A percentile compares a stretch with the other conserved stretches of the same genome.
phyloP scores from a whole-genome alignment of 2,888 invertebrate species.

The Sinentomon sp. region DNA sequence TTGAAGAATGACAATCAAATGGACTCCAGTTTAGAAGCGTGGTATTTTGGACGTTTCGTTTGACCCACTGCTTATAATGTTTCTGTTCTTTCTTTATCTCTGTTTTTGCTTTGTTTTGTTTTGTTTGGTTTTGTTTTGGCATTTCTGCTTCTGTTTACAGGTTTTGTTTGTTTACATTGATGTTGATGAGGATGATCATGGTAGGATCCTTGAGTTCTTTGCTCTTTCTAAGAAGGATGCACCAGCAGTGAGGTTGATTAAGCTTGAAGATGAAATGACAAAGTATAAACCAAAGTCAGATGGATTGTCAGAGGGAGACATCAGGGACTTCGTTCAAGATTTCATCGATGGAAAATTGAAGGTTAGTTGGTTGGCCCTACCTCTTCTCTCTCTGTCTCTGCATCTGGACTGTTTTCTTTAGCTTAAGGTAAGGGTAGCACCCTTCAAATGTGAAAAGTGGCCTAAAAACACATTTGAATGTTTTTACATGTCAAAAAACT shows the following conservation, averaged over 20 bases:
- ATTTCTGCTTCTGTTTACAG: constrained; percentile 19
- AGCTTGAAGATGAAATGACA: constrained; percentile 85
- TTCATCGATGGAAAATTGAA: constrained; percentile 80
- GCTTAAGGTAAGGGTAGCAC: no score
- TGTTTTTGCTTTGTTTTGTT: constrained; percentile 1
- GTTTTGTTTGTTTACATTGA: constrained; percentile 87
- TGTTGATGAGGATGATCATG: constrained; percentile 81
- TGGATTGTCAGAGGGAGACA: constrained; percentile 37
- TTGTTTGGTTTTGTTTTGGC: neutral
- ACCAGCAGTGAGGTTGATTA: constrained; percentile 70
- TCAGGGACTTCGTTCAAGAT: constrained; percentile 51
- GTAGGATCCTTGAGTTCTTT: constrained; percentile 95
- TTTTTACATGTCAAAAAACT: no score
- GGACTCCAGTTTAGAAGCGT: no score
- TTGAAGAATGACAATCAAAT: no score
- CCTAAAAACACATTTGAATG: no score
- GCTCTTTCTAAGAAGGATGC: constrained; percentile 85
- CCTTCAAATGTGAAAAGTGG: no score
- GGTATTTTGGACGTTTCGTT: no score
- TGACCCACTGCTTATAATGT: no score
- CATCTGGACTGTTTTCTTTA: no score
- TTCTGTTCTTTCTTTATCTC: no score
- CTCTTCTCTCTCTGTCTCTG: neutral
- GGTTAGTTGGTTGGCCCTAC: constrained; percentile 18
- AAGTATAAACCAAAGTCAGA: constrained; percentile 73